Conservation (phyloP, 2,888 invertebrate species). For the Plusia festucae region DNA sequence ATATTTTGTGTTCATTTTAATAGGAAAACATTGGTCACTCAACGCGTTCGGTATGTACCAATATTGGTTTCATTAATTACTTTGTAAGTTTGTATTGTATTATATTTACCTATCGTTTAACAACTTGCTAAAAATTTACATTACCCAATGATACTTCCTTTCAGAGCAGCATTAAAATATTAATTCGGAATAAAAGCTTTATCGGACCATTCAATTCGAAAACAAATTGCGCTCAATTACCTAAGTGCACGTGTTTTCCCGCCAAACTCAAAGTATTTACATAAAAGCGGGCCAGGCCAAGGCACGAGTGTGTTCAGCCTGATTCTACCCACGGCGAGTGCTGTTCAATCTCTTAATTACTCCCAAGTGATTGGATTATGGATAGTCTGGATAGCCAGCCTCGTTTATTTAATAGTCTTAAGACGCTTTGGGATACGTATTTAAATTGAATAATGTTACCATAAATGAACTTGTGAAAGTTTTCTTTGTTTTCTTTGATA, state of each 20-base stretch:
- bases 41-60: too few relatives aligned
- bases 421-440: slow-evolving; percentile 26
- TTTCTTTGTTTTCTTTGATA: too few relatives aligned
- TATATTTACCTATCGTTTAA: too few relatives aligned
- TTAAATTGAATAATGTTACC: slow-evolving; percentile 15
- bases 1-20: too few relatives aligned
- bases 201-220: slow-evolving; percentile 15
- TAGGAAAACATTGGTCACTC: too few relatives aligned
- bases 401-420: slow-evolving; percentile 43
- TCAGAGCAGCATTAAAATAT: not conserved
- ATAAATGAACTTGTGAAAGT: not conserved
- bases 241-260: slow-evolving; percentile 55
- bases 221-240: slow-evolving; percentile 41
- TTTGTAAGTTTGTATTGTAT: too few relatives aligned
- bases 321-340: slow-evolving; percentile 42
- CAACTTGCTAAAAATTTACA: too few relatives aligned
- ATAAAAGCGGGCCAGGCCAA: slow-evolving; percentile 54
- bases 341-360: slow-evolving; percentile 71
- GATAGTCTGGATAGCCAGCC: slow-evolving; percentile 57
- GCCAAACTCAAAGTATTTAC: slow-evolving; percentile 55
- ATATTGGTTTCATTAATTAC: too few relatives aligned
- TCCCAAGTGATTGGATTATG: slow-evolving; percentile 67
- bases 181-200: slow-evolving; percentile 14
- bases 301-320: slow-evolving; percentile 38
- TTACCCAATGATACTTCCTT: too few relatives aligned